Conservation (phyloP, 2,797 vertebrate genomes). For the Ara ararauna region DNA sequence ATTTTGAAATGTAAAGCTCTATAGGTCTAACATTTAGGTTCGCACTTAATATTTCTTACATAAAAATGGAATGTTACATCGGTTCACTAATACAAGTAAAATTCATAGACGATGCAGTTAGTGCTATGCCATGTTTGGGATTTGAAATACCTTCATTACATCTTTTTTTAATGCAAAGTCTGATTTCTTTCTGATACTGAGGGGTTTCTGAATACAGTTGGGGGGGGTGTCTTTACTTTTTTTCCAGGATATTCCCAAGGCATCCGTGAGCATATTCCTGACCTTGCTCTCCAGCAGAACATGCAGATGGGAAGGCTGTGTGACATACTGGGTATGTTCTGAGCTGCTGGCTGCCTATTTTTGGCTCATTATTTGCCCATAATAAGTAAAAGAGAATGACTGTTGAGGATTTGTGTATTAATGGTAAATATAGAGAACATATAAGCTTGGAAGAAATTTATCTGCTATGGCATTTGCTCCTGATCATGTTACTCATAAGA, state of each 20-base stretch:
- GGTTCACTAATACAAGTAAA: not conserved
- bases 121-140: not conserved
- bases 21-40: not conserved
- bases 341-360: not conserved
- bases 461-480: not conserved
- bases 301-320: conserved; percentile 88
- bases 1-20: not conserved
- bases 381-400: not conserved
- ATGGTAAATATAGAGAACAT: not conserved
- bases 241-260: conserved; percentile 83
- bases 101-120: not conserved
- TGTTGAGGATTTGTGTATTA: not conserved
- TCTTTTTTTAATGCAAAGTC: not conserved
- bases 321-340: conserved; percentile 84
- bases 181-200: not conserved
- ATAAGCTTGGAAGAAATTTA: not conserved
- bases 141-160: not conserved
- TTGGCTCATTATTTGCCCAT: not conserved
- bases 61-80: not conserved
- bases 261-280: conserved; percentile 72
- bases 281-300: conserved; percentile 84
- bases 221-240: conserved; percentile 13
- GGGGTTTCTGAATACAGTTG: not conserved
- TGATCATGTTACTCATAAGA: not conserved
- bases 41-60: not conserved